Evolutionary conservation across 2,797 vertebrate genomes (phyloP).

Genomic region (Gymnoscopelus braueri): DNA sequence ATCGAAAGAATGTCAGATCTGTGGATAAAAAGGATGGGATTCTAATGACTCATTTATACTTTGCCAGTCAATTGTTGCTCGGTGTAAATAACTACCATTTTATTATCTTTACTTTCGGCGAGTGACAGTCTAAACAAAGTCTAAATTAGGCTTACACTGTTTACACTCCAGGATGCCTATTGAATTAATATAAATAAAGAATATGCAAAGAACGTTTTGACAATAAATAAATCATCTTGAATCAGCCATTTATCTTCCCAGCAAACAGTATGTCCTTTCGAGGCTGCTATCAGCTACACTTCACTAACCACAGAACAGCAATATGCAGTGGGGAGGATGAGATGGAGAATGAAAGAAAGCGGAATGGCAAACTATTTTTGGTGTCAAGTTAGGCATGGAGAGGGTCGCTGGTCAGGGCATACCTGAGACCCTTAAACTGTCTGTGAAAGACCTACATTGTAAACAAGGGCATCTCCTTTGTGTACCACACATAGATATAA

Average conservation of each 20-base stretch:
- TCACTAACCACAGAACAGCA: conserved; percentile 49
- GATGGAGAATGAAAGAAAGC: conserved; percentile 19
- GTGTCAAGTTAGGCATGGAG: too few species aligned
- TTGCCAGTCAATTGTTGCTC: too few species aligned
- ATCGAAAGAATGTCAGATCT: too few species aligned
- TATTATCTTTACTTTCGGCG: too few species aligned
- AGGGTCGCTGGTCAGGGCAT: background rate
- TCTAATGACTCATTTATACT: too few species aligned
- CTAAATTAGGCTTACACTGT: conserved; percentile 20
- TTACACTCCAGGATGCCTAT: conserved; percentile 12
- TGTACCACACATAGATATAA: background rate
- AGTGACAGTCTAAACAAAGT: too few species aligned
- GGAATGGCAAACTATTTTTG: too few species aligned
- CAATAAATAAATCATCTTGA: too few species aligned
- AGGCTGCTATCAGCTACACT: conserved; percentile 61
- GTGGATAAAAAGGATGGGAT: too few species aligned
- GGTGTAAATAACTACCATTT: too few species aligned
- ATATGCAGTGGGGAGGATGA: conserved; percentile 23
- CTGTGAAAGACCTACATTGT: conserved; percentile 21
- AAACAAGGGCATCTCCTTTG: background rate
- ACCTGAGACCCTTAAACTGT: conserved; percentile 31
- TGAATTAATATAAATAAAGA: too few species aligned
- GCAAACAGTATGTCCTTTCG: conserved; percentile 36
- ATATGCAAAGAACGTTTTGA: conserved; percentile 15
- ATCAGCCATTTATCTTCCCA: too few species aligned